These are phyloP conservation scores for Gymnoscopelus microlampas DNA, from an alignment of 2,797 vertebrate genomes.

Conservation along the genomic window DNA sequence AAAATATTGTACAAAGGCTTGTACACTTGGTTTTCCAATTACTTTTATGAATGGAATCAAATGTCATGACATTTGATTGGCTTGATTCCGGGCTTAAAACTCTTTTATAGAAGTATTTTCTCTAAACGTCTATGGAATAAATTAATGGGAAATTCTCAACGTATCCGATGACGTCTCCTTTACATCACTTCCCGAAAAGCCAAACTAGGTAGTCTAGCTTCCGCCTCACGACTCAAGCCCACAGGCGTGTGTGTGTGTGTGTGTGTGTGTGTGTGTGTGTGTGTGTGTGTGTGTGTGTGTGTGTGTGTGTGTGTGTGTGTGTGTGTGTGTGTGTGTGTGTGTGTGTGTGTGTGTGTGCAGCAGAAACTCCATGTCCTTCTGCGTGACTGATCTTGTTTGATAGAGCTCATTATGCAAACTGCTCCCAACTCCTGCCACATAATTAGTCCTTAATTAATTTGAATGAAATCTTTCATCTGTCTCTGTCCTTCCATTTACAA, in stretches of 20 bases:
- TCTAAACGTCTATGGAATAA: no score
- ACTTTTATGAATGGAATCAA: no score
- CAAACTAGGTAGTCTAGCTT: slow-evolving; percentile 57
- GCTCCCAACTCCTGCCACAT: slow-evolving; percentile 86
- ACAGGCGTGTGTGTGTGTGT: slow-evolving; percentile 47
- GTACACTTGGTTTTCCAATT: no score
- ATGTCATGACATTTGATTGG: no score
- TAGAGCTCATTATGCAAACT: slow-evolving; percentile 88
- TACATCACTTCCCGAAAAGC: slow-evolving; percentile 22
- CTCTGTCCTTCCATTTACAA: slow-evolving; percentile 92
- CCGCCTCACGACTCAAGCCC: slow-evolving; percentile 49
- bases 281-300: slow-evolving; percentile 42
- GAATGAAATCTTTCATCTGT: slow-evolving; percentile 95
- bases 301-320: slow-evolving; percentile 27
- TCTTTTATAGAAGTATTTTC: no score
- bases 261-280: slow-evolving; percentile 22
- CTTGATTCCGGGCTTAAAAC: no score
- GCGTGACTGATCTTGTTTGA: slow-evolving; percentile 83
- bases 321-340: slow-evolving; percentile 21
- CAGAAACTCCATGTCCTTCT: slow-evolving; percentile 71
- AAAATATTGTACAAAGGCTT: no score
- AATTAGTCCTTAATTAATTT: slow-evolving; percentile 95
- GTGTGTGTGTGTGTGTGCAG: slow-evolving; percentile 57
- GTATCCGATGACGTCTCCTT: no score
- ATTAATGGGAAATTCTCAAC: no score